Base-by-base conservation (phyloP, 2,797 vertebrate species). In the Schizopygopsis malacanthus region DNA sequence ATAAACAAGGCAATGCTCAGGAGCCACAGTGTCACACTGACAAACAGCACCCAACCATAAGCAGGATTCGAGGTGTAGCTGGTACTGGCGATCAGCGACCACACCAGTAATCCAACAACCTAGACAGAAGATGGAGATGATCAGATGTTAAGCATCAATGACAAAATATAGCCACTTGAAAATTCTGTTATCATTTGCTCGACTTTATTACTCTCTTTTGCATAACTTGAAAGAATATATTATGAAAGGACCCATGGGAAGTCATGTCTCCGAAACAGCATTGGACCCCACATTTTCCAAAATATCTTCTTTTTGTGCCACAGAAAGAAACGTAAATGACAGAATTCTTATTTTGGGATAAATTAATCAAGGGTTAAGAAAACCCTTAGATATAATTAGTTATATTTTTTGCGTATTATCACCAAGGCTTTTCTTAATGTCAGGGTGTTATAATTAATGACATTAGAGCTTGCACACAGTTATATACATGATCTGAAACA, bases 41-140 rank as follows among this genome's bases (percentile, higher is more conserved):
- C 97, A 16, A 99, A 98, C 96, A 99, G 92, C 89, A 99, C 97
- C 97, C 98, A 99, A 90, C 96, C 94, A 0, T 96, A 97, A 0
- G 93, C 97, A 0, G 95, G 87, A 0, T 89, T 0, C 0, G 10
- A 0, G 4, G 81, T 39, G 85, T 94, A 93, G 0, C 39, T 41
- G 0, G 94, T 91, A 85, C 95, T 92, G 0, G 96, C 96, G 0
- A 99, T 94, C 85, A 99, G 90, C 0, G 97, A 91, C 98, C 98
- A 99, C 20, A 97, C 96, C 84, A 99, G 88, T 82, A 98, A 91
- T 3, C 98, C 98, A 0, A 97, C 80, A 67, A 94, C 82, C 98
- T 99, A 87, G 7, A 88, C 1, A 52, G 18, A 73, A 7, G 47
- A 83, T 61, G 41, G n/a, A 52, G 47, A 72, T 41, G 56, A 11